phyloP scores from a whole-genome alignment of 2,797 vertebrate species.

The Epinephelus malabaricus region DNA sequence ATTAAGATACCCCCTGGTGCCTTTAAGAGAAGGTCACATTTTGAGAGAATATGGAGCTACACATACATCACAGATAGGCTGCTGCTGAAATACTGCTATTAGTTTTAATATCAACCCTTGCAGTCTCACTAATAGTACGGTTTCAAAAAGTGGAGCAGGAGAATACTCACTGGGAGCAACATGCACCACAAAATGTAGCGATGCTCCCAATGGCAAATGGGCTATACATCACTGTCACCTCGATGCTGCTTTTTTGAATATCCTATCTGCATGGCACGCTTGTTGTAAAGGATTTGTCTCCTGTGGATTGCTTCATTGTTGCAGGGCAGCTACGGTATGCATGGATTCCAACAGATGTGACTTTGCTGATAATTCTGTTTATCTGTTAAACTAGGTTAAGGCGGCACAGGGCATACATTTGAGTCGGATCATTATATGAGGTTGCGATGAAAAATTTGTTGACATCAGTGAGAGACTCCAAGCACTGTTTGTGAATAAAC shows the following conservation, averaged over 20 bases:
- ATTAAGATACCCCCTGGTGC: constrained; percentile 17
- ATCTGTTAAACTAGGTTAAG: constrained; percentile 42
- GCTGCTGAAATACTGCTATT: constrained; percentile 42
- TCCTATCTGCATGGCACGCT: constrained; percentile 40
- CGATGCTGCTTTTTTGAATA: constrained; percentile 54
- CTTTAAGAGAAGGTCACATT: constrained; percentile 59
- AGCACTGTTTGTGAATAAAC: constrained; percentile 17
- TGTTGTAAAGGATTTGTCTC: constrained; percentile 36
- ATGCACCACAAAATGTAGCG: constrained; percentile 35
- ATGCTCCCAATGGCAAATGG: constrained; percentile 49
- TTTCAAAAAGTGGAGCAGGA: constrained; percentile 60
- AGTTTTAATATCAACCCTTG: constrained; percentile 48
- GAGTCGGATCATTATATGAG: neutral
- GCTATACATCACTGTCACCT: constrained; percentile 76
- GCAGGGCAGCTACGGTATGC: constrained; percentile 8
- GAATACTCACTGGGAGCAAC: constrained; percentile 42
- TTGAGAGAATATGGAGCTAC: constrained; percentile 23
- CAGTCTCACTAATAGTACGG: constrained; percentile 34
- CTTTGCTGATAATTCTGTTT: constrained; percentile 19
- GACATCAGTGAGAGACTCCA: neutral
- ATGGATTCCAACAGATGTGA: constrained; percentile 9
- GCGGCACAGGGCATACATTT: constrained; percentile 29
- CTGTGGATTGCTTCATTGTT: constrained; percentile 34
- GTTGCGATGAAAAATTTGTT: neutral
- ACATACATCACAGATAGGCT: constrained; percentile 29